Evolutionary conservation across 2,888 invertebrate species (phyloP).

Genomic region (Epiblema foenella): DNA sequence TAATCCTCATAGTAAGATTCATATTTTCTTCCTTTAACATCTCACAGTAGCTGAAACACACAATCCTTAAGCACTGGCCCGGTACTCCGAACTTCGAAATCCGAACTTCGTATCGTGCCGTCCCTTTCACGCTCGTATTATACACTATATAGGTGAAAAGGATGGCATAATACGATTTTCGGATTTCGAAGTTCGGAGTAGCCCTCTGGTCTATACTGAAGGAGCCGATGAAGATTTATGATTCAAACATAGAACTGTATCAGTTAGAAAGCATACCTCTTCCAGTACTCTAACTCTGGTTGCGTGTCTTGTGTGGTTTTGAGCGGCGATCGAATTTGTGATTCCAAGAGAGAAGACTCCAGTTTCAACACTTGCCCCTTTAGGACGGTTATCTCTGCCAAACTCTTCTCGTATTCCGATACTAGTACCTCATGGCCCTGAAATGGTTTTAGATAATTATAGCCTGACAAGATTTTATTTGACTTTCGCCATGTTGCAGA

Average conservation of each 20-base stretch:
- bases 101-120: no score
- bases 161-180: no score
- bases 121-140: no score
- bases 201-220: neutral
- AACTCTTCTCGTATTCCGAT: slow-evolving; percentile 81
- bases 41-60: slow-evolving; percentile 81
- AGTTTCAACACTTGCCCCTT: slow-evolving; percentile 78
- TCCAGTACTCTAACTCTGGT: slow-evolving; percentile 76
- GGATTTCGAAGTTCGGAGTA: no score
- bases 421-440: slow-evolving; percentile 82
- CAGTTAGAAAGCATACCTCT: slow-evolving; percentile 59
- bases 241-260: neutral
- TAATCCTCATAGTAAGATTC: slow-evolving; percentile 72
- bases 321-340: slow-evolving; percentile 70
- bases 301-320: slow-evolving; percentile 56
- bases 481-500: no score
- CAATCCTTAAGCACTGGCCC: slow-evolving; percentile 1
- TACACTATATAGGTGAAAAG: no score
- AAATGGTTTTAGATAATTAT: slow-evolving; percentile 28
- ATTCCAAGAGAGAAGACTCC: slow-evolving; percentile 75
- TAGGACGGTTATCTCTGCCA: slow-evolving; percentile 83
- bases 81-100: no score
- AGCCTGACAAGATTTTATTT: no score
- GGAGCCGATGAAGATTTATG: neutral
- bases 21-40: slow-evolving; percentile 86